Evolutionary conservation across 2,113 vertebrate genomes (phyloP), one percentile per base, ranked within the genome.

Genomic region (Xenopus borealis): DNA sequence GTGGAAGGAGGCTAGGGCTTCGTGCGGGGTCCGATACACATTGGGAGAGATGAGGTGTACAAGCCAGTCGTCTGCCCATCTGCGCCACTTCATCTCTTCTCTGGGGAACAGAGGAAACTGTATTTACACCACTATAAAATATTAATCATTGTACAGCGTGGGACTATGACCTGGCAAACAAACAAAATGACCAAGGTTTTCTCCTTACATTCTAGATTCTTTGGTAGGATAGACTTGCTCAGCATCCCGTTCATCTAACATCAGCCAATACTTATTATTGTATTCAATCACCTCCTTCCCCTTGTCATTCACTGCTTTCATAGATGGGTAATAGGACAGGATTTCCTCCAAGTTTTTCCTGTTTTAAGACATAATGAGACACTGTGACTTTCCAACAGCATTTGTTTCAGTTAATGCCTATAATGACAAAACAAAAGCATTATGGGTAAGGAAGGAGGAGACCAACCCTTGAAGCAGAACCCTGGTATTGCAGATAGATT

Each of bases 21-120:
- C 97, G 0, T 81, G 65, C 0, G 93, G 92, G 0, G 94, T 96
- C 1, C 97, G 92, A 88, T 99, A 99, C 71, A 99, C 95, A 0
- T 99, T 99, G 69, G 97, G 97, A 1, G 97, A 99, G 79, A 99
- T 96, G 27, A 99, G 94, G 78, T 99, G 97, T 46, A 99, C 97
- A 12, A 99, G 92, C 94, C 95, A 95, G 57, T 98, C 93, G 0
- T 99, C 97, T 0, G 88, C 93, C 97, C 97, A 99, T 78, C 92
- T 85, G 19, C 97, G 92, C 97, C 97, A 99, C 80, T 97, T 96
- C 88, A 97, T 97, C 83, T 99, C 97, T 79, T 98, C 97, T 78
- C 97, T 99, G 88, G 0, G 0, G 81, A 53, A 0, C 69, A 44
- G 2, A 46, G 27, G n/a, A 45, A 13, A 50, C 11, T 3, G 47